These are phyloP conservation scores for Pachyseris speciosa DNA, from an alignment of 64 coral and sea anemone species.

Conservation along the genomic window DNA sequence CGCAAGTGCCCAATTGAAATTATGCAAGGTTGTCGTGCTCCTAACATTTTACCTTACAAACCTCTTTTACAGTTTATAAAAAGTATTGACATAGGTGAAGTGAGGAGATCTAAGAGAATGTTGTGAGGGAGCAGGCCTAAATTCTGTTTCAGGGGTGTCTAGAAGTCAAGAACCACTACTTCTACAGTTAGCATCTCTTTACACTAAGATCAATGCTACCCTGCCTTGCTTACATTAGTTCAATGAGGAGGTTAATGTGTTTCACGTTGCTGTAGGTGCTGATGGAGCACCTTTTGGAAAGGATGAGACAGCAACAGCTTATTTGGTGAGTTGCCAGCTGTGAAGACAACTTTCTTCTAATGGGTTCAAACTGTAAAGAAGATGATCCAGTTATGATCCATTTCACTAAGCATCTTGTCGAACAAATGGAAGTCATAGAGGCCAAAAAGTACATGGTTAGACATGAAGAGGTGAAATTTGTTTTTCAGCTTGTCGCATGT, in stretches of 20 bases:
- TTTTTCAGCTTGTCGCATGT: conserved; percentile 31
- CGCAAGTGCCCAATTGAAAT: conserved; percentile 45
- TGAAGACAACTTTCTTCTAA: conserved; percentile 56
- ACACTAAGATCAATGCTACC: conserved; percentile 40
- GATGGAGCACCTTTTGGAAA: conserved; percentile 60
- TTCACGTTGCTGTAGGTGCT: conserved; percentile 63
- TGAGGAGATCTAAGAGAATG: conserved; percentile 44
- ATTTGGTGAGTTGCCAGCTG: conserved; percentile 61
- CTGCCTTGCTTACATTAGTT: conserved; percentile 55
- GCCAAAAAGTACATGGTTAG: conserved; percentile 12
- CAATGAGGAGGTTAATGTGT: conserved; percentile 30
- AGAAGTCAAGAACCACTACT: conserved; percentile 54
- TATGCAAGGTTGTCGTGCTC: conserved; percentile 16
- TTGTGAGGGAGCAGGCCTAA: conserved; percentile 8
- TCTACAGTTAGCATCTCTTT: conserved; percentile 47
- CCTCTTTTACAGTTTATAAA: conserved; percentile 41
- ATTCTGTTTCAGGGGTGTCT: conserved; percentile 29
- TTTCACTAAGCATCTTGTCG: conserved; percentile 64
- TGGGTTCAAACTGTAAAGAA: conserved; percentile 73
- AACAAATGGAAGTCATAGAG: conserved; percentile 62
- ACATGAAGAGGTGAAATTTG: conserved; percentile 6
- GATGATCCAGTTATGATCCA: conserved; percentile 46
- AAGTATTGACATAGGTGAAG: conserved; percentile 66
- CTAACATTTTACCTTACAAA: conserved; percentile 44
- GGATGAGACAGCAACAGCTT: conserved; percentile 66